A percentile compares a stretch with the other conserved stretches of the same genome.
phyloP scores from a whole-genome alignment of 2,113 vertebrate species.

The Poicephalus gulielmi region DNA sequence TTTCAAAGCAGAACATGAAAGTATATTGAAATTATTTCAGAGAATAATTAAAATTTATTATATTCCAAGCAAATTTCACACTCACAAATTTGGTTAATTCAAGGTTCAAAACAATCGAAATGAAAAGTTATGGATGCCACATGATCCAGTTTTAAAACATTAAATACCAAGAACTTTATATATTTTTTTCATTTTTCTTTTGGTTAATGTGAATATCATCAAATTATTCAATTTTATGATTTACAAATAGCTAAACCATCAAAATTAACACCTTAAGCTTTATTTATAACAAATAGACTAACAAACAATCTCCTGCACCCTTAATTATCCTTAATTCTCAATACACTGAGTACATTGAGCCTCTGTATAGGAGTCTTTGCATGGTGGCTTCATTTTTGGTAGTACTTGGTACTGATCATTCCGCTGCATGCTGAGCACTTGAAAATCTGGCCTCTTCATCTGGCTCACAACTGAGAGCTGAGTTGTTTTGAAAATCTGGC shows the following conservation, averaged over 20 bases:
- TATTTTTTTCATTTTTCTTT: not conserved
- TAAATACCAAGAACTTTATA: not conserved
- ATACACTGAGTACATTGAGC: not conserved
- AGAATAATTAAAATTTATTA: not conserved
- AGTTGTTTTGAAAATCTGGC: not conserved
- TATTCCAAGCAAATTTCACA: not conserved
- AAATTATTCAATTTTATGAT: not conserved
- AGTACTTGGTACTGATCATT: not conserved
- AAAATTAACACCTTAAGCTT: not conserved
- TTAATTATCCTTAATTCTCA: not conserved
- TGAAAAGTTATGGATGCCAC: not conserved
- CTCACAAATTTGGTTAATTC: not conserved
- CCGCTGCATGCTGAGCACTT: fast-evolving
- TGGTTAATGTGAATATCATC: not conserved
- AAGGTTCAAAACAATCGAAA: not conserved
- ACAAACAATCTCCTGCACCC: not conserved
- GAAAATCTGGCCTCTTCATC: not conserved
- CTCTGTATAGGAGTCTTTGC: not conserved
- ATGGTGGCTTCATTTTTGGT: fast-evolving
- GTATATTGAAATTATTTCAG: not conserved
- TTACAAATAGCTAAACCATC: not conserved
- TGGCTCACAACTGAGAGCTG: not conserved
- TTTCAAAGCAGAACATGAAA: not conserved
- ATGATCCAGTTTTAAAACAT: not conserved
- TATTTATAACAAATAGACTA: not conserved